These are phyloP conservation scores for Brachionus sp. DNA, from an alignment of 1,140 invertebrate species.

Conservation along the genomic window DNA sequence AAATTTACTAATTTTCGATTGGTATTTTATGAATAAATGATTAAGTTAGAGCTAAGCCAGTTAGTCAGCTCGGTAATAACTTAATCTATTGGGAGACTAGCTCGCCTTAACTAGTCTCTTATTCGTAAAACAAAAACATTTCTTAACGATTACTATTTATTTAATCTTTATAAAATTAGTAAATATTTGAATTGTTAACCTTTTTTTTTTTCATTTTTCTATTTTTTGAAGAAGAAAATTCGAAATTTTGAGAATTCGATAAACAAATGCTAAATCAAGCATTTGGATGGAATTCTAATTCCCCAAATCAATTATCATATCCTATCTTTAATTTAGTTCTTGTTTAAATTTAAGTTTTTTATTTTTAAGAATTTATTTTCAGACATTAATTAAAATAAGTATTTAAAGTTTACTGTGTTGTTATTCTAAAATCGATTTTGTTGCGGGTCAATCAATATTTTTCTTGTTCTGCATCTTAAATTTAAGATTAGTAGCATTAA, in stretches of 20 bases:
- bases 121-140: not conserved
- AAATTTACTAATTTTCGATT: constrained; percentile 34
- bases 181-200: constrained; percentile 27
- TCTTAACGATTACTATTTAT: constrained; percentile 25
- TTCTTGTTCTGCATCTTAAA: not conserved
- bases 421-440: not conserved
- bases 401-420: not conserved
- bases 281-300: constrained; percentile 8
- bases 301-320: constrained; percentile 21
- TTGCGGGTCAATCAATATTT: constrained; percentile 19
- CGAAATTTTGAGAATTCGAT: not conserved
- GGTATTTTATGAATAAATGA: constrained; percentile 32
- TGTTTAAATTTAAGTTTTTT: constrained; percentile 13
- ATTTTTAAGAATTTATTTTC: not conserved
- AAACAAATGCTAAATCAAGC: constrained; percentile 13
- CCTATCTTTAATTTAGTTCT: not conserved
- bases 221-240: constrained; percentile 16
- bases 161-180: constrained; percentile 31
- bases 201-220: not conserved
- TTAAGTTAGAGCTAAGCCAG: constrained; percentile 30
- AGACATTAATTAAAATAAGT: not conserved
- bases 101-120: not conserved
- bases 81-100: constrained; percentile 23
- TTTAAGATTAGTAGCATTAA: not conserved
- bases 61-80: constrained; percentile 26